Percentiles rank a stretch among this genome's conserved stretches.
These are phyloP conservation scores for Onychomys torridus DNA, from an alignment of 2,797 vertebrate species.

Conservation along the genomic window DNA sequence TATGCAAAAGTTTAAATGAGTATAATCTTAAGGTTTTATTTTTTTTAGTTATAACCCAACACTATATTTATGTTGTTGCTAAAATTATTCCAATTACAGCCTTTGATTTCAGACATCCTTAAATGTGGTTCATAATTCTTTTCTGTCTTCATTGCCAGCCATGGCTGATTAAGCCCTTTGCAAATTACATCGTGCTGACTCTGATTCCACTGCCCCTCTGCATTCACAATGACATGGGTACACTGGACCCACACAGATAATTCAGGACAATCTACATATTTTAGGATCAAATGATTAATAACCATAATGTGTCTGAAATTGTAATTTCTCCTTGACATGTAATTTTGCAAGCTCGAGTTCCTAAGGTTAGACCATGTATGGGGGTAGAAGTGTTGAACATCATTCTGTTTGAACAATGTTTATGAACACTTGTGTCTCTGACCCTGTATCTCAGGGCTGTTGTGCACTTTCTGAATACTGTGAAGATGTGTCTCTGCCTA, in stretches of 20 bases:
- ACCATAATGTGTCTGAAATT: neutral
- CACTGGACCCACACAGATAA: neutral
- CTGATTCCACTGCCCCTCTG: neutral
- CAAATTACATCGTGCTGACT: neutral
- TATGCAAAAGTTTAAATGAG: constrained; percentile 29
- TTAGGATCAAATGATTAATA: neutral
- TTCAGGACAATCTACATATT: neutral
- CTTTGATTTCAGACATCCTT: neutral
- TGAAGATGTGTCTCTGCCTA: neutral
- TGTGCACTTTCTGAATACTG: neutral
- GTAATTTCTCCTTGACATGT: neutral
- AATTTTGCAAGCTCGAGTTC: neutral
- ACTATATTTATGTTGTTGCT: neutral
- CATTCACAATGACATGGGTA: neutral
- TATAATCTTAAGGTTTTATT: neutral
- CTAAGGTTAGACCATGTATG: neutral
- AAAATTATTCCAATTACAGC: neutral
- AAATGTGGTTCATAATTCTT: neutral
- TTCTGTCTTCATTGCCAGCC: neutral
- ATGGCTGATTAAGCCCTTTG: neutral
- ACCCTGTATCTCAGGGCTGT: neutral
- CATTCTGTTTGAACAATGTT: neutral
- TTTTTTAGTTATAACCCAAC: neutral
- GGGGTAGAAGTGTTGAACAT: neutral
- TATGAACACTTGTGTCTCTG: neutral